Percentiles rank a stretch among this genome's conserved stretches.
Conservation (phyloP, 2,797 vertebrate genomes). For the Xenopus petersii region DNA sequence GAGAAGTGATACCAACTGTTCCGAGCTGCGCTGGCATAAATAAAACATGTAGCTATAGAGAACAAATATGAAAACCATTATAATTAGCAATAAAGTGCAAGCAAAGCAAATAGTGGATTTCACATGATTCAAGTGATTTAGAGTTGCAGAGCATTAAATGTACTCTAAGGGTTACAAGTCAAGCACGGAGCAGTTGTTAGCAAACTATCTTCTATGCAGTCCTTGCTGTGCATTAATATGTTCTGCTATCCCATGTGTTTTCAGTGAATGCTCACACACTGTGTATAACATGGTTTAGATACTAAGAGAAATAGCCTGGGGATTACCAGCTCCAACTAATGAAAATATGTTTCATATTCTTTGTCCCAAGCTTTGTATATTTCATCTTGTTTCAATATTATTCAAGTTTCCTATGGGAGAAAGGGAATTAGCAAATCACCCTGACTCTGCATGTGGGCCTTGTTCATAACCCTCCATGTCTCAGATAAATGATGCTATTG, state of each 20-base stretch:
- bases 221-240: constrained; percentile 56
- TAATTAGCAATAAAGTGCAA: constrained; percentile 33
- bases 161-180: constrained; percentile 63
- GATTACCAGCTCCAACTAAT: constrained; percentile 60
- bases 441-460: constrained; percentile 36
- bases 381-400: constrained; percentile 42
- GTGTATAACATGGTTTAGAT: constrained; percentile 64
- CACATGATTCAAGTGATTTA: constrained; percentile 29
- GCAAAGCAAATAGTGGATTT: constrained; percentile 15
- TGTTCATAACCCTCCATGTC: constrained; percentile 19
- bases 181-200: constrained; percentile 58
- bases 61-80: neutral
- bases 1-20: no score
- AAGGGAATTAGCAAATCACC: constrained; percentile 42
- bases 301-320: constrained; percentile 61
- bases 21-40: no score
- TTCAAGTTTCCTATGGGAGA: constrained; percentile 41
- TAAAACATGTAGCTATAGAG: no score
- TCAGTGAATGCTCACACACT: constrained; percentile 60
- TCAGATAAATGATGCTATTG: constrained; percentile 33
- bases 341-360: constrained; percentile 65
- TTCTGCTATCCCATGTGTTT: constrained; percentile 59
- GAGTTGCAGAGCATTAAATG: constrained; percentile 36
- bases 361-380: constrained; percentile 49
- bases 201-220: constrained; percentile 58